Evolutionary conservation across 2,797 vertebrate species (phyloP).

Genomic region (Lateolabrax maculatus): DNA sequence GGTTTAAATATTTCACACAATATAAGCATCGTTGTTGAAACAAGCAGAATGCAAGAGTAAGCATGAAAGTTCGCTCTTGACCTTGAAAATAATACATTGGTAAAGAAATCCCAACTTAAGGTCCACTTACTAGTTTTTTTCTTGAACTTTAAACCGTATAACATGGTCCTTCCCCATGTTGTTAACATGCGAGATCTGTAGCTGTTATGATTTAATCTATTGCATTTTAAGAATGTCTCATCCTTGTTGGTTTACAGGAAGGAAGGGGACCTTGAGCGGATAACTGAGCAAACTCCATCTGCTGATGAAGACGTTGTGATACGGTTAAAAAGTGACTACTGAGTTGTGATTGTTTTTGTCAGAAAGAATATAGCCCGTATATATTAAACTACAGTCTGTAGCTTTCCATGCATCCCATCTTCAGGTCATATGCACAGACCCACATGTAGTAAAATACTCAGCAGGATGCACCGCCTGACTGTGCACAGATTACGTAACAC

Average conservation of each 20-base stretch:
- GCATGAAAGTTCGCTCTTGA: neutral
- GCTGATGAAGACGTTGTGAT: neutral
- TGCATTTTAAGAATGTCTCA: neutral
- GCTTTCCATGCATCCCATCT: neutral
- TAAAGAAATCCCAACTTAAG: neutral
- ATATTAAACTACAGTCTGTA: neutral
- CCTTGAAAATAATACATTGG: neutral
- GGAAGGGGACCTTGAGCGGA: neutral
- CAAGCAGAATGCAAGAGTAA: neutral
- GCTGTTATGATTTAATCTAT: neutral
- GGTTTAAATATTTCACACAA: neutral
- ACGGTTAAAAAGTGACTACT: neutral
- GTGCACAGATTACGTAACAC: conserved; percentile 10
- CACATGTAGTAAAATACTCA: neutral
- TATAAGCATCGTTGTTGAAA: neutral
- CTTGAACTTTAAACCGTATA: neutral
- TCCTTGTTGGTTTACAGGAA: neutral
- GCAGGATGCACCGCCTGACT: neutral
- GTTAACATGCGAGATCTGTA: neutral
- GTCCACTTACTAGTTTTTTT: neutral
- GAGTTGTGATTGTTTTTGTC: neutral
- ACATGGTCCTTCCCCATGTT: neutral
- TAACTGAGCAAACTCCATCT: neutral
- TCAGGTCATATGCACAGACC: neutral
- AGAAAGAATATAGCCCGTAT: neutral